Base-by-base conservation (phyloP, 2,113 vertebrate species). In the Eclectus roratus region DNA sequence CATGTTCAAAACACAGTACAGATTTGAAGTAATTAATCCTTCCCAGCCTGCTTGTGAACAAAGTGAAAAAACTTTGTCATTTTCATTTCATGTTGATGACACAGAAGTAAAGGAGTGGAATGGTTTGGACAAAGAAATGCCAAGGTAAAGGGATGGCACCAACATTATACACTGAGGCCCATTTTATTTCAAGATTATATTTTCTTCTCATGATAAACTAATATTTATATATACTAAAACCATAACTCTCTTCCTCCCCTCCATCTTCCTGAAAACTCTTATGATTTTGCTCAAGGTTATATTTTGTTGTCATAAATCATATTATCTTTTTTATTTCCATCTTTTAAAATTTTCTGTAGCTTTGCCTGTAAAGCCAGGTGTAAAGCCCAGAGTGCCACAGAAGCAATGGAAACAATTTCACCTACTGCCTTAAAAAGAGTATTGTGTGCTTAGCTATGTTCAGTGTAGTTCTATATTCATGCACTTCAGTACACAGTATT, bases 321-420 rank as follows among this genome's bases (percentile, higher is more conserved):
- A 20, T 12, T 29, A 29, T 35, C 1, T 2, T 68, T 80, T 52
- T 43, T 35, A 20, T 29, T 63, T 74, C 3, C 0, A 0, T 7
- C 11, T 16, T 66, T 18, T 39, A 31, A 9, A 5, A 29, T 31
- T 53, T 60, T 86, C 29, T 72, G 2, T 18, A 17, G 33, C 68
- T 47, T 70, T 52, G 3, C 29, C 27, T 69, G 14, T 17, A 50
- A 49, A 23, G 20, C 24, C 41, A 88, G 11, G 13, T 55, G 11
- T 65, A 56, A 93, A 85, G 33, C 33, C 23, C 24, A 50, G 2
- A 1, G 2, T 69, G 28, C 28, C 39, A 24, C 14, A 44, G 44
- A 29, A 86, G 10, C 13, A 66, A 61, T 39, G 20, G 41, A 70
- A 60, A 56, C 44, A 69, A 39, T 84, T 89, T 80, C 16, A 73